Conservation (phyloP, 1,140 invertebrate species). For the Uloborus diversus region DNA sequence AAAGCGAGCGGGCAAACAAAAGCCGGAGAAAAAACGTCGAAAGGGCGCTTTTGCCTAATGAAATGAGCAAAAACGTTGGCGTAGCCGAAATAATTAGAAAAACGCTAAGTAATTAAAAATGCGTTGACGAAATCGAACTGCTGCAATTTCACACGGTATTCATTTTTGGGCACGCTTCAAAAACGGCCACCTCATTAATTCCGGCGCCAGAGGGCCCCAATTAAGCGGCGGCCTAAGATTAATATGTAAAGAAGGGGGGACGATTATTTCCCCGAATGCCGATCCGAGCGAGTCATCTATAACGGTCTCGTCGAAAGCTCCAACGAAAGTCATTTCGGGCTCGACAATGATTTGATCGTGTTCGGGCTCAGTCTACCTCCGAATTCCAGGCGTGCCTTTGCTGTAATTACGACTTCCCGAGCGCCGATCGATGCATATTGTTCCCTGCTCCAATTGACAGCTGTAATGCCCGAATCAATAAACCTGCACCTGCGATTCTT, state of each 20-base stretch:
- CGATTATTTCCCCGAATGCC: constrained; percentile 25
- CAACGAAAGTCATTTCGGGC: neutral
- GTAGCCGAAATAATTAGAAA: constrained; percentile 33
- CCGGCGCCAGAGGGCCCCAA: neutral
- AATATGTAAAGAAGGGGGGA: constrained; percentile 51
- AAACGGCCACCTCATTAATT: constrained; percentile 19
- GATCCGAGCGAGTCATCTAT: constrained; percentile 22
- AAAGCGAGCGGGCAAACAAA: constrained; percentile 4
- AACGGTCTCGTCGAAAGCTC: neutral
- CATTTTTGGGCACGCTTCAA: constrained; percentile 27
- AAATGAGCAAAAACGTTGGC: constrained; percentile 30
- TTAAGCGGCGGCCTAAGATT: constrained; percentile 44
- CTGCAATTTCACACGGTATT: constrained; percentile 34
- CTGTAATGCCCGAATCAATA: constrained; percentile 54
- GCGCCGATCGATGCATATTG: constrained; percentile 27
- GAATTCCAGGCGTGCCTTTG: constrained; percentile 33
- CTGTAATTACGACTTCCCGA: constrained; percentile 30
- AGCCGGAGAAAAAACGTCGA: constrained; percentile 8
- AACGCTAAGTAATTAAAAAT: constrained; percentile 47
- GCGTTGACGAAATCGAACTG: constrained; percentile 17
- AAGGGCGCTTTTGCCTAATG: constrained; percentile 27
- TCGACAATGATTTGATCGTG: constrained; percentile 39
- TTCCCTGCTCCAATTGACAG: constrained; percentile 42
- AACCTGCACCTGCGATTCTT: constrained; percentile 11
- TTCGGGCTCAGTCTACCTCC: neutral